Conservation (phyloP, 2,888 invertebrate genomes). For the Parelbella ahira region DNA sequence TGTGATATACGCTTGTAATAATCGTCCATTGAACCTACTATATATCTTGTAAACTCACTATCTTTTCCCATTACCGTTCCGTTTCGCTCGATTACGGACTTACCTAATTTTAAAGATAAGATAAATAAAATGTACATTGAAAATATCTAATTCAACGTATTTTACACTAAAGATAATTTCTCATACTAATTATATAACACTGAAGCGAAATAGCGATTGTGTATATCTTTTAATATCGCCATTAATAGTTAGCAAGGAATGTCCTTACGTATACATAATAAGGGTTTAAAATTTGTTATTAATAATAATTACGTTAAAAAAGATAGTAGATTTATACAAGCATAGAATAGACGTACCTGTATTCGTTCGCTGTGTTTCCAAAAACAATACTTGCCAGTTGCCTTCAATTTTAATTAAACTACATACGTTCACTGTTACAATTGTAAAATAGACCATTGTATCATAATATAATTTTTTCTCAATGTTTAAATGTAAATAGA, state of each 20-base stretch:
- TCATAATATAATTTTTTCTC: slow-evolving; percentile 17
- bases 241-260: slow-evolving; percentile 11
- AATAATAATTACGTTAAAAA: slow-evolving; percentile 17
- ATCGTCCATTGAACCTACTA: slow-evolving; percentile 60
- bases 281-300: slow-evolving; percentile 27
- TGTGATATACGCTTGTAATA: slow-evolving; percentile 77
- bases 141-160: slow-evolving; percentile 35
- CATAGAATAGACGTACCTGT: slow-evolving; percentile 12
- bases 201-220: slow-evolving; percentile 31
- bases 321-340: slow-evolving; percentile 22
- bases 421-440: slow-evolving; percentile 21
- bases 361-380: slow-evolving; percentile 17
- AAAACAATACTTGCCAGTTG: slow-evolving; percentile 18
- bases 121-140: slow-evolving; percentile 28
- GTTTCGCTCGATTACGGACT: slow-evolving; percentile 23
- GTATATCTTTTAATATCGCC: slow-evolving; percentile 10
- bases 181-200: slow-evolving; percentile 37
- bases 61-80: slow-evolving; percentile 24
- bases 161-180: slow-evolving; percentile 36
- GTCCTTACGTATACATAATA: slow-evolving; percentile 29
- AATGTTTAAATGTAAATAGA: slow-evolving; percentile 24
- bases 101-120: slow-evolving; percentile 25
- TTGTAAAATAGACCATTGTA: slow-evolving; percentile 23
- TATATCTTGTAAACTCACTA: slow-evolving; percentile 29
- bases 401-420: slow-evolving; percentile 18